These are phyloP conservation scores for Yoshiicerus persimilis DNA, from an alignment of 1,140 invertebrate species.

Conservation along the genomic window DNA sequence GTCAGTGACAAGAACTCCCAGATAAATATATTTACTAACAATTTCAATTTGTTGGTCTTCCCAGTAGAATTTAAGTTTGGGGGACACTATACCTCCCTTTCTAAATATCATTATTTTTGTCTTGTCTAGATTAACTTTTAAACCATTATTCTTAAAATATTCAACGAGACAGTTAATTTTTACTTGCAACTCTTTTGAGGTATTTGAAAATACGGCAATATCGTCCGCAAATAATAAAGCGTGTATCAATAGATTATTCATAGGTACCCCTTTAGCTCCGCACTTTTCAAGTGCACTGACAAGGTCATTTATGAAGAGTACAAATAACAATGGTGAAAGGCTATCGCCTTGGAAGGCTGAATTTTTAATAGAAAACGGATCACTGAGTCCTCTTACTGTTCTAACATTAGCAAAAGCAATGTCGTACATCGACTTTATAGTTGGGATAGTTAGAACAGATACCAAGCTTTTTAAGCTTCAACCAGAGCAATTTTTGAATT, in stretches of 20 bases:
- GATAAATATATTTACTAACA: neutral
- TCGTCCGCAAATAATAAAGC: conserved; percentile 37
- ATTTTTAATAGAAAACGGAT: neutral
- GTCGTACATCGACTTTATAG: too few species aligned
- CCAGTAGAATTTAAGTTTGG: neutral
- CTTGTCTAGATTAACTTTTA: too few species aligned
- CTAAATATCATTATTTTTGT: too few species aligned
- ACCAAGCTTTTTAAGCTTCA: conserved; percentile 22
- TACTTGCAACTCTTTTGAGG: neutral
- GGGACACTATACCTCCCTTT: neutral
- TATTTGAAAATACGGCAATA: neutral
- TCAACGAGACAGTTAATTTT: conserved; percentile 33
- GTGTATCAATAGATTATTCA: neutral
- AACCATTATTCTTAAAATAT: neutral
- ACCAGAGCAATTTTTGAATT: conserved; percentile 31
- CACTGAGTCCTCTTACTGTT: too few species aligned
- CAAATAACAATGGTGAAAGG: conserved; percentile 29
- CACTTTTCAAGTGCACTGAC: neutral
- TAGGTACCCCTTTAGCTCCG: neutral
- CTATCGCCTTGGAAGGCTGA: conserved; percentile 33
- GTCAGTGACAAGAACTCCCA: neutral
- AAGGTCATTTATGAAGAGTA: neutral
- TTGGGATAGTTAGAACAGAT: neutral
- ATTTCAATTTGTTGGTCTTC: neutral
- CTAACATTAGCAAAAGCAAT: too few species aligned